These are phyloP conservation scores for Cistogaster globosa DNA, from an alignment of 2,888 invertebrate genomes.

Conservation along the genomic window DNA sequence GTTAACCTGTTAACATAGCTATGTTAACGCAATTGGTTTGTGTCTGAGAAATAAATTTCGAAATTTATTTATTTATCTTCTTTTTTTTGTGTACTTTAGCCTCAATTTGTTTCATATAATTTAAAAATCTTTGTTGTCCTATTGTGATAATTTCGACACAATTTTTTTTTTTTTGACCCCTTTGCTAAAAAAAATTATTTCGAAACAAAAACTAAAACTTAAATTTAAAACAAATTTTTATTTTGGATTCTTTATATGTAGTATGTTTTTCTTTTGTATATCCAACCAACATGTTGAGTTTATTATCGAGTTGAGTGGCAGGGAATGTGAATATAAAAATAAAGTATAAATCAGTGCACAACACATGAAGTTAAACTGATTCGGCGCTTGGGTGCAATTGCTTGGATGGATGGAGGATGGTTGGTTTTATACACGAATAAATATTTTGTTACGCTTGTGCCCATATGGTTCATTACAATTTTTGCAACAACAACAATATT, in stretches of 20 bases:
- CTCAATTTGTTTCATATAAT: no score
- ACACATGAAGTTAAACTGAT: constrained; percentile 16
- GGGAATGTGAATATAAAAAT: constrained; percentile 31
- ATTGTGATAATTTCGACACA: constrained; percentile 4
- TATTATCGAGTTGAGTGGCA: constrained; percentile 30
- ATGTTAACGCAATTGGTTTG: no score
- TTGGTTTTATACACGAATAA: constrained; percentile 51
- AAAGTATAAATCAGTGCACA: constrained; percentile 41
- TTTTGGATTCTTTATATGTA: constrained; percentile 4
- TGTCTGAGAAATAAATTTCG: no score
- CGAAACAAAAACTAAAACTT: neutral
- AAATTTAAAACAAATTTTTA: constrained; percentile 2
- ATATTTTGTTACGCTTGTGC: constrained; percentile 60
- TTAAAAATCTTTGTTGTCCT: no score
- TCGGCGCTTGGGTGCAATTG: constrained; percentile 36
- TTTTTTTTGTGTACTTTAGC: no score
- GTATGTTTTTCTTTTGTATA: constrained; percentile 3
- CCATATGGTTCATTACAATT: constrained; percentile 56
- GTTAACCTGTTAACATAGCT: no score
- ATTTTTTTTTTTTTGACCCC: constrained; percentile 31
- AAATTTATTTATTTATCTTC: no score
- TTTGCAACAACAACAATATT: neutral
- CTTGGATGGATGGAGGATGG: constrained; percentile 30
- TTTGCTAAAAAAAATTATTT: neutral
- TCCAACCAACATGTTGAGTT: constrained; percentile 20